A percentile compares a stretch with the other conserved stretches of the same genome.
phyloP scores from a whole-genome alignment of 1,140 invertebrate genomes.

The Drosophila tani region DNA sequence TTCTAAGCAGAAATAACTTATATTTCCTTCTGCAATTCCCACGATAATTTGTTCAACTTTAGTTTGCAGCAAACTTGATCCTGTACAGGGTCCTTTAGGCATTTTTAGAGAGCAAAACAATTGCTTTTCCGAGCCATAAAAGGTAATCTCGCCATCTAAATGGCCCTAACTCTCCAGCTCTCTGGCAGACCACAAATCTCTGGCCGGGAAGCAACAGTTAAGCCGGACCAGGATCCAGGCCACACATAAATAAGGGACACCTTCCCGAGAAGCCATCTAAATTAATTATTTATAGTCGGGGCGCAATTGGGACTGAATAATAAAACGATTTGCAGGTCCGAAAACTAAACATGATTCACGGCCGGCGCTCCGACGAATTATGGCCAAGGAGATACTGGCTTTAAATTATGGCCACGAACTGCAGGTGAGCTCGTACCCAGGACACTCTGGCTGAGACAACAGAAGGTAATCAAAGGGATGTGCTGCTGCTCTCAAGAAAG shows the following conservation, averaged over 20 bases:
- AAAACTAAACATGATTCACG: slow-evolving; percentile 73
- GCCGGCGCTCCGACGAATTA: slow-evolving; percentile 41
- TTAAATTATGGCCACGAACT: slow-evolving; percentile 65
- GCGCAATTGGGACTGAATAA: slow-evolving; percentile 75
- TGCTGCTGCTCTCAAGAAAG: neutral
- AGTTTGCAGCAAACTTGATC: neutral
- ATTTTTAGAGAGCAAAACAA: slow-evolving; percentile 1
- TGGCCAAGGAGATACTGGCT: slow-evolving; percentile 57
- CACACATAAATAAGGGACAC: slow-evolving; percentile 63
- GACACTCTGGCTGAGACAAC: slow-evolving; percentile 24
- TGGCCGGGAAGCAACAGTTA: slow-evolving; percentile 69
- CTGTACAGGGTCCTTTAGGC: neutral
- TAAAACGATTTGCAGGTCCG: slow-evolving; percentile 77
- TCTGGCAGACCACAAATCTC: slow-evolving; percentile 61
- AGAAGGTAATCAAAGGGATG: slow-evolving; percentile 37
- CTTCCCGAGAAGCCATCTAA: slow-evolving; percentile 60
- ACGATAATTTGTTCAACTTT: neutral
- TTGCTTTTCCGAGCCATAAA: slow-evolving; percentile 39
- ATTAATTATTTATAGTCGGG: slow-evolving; percentile 81
- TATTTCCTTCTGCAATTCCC: neutral
- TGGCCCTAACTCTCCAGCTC: slow-evolving; percentile 40
- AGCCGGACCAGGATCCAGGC: slow-evolving; percentile 11
- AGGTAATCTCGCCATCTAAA: slow-evolving; percentile 71
- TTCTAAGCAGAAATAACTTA: too few species aligned
- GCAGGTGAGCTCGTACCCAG: slow-evolving; percentile 37